Conservation (phyloP, 2,113 vertebrate species). For the Notothenia coriiceps region DNA sequence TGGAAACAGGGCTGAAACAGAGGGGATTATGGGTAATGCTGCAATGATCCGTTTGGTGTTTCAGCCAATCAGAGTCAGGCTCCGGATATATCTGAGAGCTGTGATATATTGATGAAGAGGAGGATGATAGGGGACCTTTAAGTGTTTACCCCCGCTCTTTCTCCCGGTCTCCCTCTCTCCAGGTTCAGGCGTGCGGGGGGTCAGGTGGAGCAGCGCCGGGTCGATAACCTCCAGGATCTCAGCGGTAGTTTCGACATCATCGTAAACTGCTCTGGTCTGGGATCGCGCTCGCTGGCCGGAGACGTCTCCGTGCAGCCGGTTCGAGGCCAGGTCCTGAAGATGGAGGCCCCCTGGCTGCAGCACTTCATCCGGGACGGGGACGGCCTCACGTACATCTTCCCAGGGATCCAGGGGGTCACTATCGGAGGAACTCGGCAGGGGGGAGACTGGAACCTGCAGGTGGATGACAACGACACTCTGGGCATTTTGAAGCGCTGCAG, state of each 20-base stretch:
- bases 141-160: background rate
- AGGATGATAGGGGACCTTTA: no score
- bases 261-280: conserved; percentile 92
- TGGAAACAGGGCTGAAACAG: no score
- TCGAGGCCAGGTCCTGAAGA: conserved; percentile 90
- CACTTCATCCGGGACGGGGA: conserved; percentile 90
- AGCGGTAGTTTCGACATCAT: conserved; percentile 83
- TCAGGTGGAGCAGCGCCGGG: conserved; percentile 77
- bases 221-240: conserved; percentile 88
- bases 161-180: background rate
- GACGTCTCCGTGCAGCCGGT: conserved; percentile 84
- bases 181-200: conserved; percentile 87
- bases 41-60: no score
- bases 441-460: conserved; percentile 84
- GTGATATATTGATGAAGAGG: no score
- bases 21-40: no score
- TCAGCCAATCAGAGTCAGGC: no score
- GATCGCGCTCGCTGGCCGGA: conserved; percentile 83
- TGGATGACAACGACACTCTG: conserved; percentile 77
- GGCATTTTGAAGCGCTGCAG: conserved; percentile 88
- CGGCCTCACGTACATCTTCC: conserved; percentile 90
- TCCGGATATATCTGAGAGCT: no score
- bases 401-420: conserved; percentile 84
- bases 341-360: conserved; percentile 92
- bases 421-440: conserved; percentile 90